A percentile compares a stretch with the other conserved stretches of the same genome.
phyloP scores from a whole-genome alignment of 1,140 invertebrate species.

The Ceratosolen solmsi region DNA sequence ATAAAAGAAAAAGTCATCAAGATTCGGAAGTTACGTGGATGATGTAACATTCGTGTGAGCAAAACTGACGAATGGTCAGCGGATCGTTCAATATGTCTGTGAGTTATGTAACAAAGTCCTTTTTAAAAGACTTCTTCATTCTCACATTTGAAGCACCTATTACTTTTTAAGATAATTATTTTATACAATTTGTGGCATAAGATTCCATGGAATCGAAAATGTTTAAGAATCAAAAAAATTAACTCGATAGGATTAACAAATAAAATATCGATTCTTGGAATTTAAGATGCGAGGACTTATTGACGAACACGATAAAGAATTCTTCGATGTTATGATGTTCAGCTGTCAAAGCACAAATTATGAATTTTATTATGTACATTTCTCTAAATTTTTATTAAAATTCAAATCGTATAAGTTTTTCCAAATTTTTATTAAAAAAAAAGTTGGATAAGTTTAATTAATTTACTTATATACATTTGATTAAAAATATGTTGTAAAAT shows the following conservation, averaged over 20 bases:
- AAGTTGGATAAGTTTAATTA: not conserved
- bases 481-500: conserved; percentile 34
- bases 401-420: not conserved
- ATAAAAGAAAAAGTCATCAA: conserved; percentile 20
- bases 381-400: conserved; percentile 3
- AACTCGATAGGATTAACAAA: conserved; percentile 8
- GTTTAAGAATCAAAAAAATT: conserved; percentile 38
- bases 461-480: not conserved
- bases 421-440: conserved; percentile 2
- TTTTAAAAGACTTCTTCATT: not conserved
- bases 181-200: conserved; percentile 40
- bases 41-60: not conserved
- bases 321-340: conserved; percentile 45
- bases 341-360: conserved; percentile 35
- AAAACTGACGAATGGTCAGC: not conserved
- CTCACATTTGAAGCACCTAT: conserved; percentile 22
- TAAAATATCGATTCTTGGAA: conserved; percentile 23
- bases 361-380: conserved; percentile 16
- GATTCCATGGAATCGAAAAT: conserved; percentile 28
- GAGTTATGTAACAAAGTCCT: not conserved
- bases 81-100: conserved; percentile 16
- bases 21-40: not conserved
- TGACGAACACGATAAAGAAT: conserved; percentile 23
- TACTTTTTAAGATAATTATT: conserved; percentile 49
- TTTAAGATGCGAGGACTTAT: conserved; percentile 29